Conservation (phyloP, 1,140 invertebrate genomes). For the Popillia japonica region DNA sequence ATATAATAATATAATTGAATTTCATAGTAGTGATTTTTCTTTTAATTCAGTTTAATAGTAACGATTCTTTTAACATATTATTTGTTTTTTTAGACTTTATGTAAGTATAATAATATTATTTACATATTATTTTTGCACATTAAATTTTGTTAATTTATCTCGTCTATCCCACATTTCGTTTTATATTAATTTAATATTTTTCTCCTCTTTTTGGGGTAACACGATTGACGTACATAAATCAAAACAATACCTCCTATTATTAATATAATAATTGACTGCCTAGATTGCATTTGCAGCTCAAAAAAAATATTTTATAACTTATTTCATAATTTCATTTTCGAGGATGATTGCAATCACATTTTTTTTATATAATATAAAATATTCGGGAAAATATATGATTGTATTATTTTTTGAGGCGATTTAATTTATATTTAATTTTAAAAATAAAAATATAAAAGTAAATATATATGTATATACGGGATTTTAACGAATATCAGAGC, state of each 20-base stretch:
- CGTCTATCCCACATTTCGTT: not conserved
- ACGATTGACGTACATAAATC: conserved; percentile 3
- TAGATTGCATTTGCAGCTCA: conserved; percentile 20
- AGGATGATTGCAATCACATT: no score
- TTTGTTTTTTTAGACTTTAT: not conserved
- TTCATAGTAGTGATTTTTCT: conserved; percentile 19
- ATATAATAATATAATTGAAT: conserved; percentile 34
- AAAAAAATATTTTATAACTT: conserved; percentile 5
- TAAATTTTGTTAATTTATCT: conserved; percentile 1
- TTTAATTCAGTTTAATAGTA: conserved; percentile 7
- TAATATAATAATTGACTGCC: conserved; percentile 19
- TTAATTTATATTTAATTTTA: not conserved
- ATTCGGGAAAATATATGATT: conserved; percentile 1
- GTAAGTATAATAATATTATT: conserved; percentile 20
- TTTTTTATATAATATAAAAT: no score
- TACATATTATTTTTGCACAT: conserved; percentile 21
- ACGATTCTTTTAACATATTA: conserved; percentile 26
- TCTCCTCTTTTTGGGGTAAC: not conserved
- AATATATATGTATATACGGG: not conserved
- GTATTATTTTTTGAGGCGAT: not conserved
- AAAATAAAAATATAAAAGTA: no score
- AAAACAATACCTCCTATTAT: not conserved
- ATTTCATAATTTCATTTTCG: no score
- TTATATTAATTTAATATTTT: not conserved
- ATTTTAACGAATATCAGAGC: not conserved